Base-by-base conservation (phyloP, 2,888 invertebrate species). In the Labia minor region DNA sequence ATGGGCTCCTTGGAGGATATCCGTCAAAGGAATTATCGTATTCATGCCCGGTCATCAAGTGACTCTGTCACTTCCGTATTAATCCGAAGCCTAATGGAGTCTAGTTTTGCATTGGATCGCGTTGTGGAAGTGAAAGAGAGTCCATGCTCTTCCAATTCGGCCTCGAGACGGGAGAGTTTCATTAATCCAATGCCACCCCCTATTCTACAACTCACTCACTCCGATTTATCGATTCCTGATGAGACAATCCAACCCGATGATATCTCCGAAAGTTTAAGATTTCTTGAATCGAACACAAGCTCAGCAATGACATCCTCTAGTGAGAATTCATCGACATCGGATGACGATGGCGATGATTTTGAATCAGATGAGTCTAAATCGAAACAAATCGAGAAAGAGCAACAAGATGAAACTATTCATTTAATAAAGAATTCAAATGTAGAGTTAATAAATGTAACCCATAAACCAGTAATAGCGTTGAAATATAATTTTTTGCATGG, bases 51-150 rank as follows among this genome's bases (percentile, higher is more conserved):
- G 2, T 70, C 73, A 19, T 69, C 71, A 65, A 82, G 81, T 37
- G 81, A 82, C 71, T 82, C 83, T 1, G 86, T 88, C 82, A 86
- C 86, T 0, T 84, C 86, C 14, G 79, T 86, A 63, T 76, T 88
- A 18, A 86, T 87, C 8, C 79, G 85, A 69, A 86, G 86, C 1
- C 82, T 87, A 1, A 69, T 67, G 69, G 67, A 69, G 19, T 66
- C 64, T 49, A 67, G 65, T 20, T 64, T 37, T n/a, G 21, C 66
- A 10, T 37, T 70, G 49, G 69, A 69, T 21, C 66, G 69, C 14
- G 68, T 69, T 1, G 66, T 69, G 19, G 68, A 69, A 66, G 75
- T 77, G 1, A 73, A 67, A 16, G 77, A 76, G 68, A 75, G 74
- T 66, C 74, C 74, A 18, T 75, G 66, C 18, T 68, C 70, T 1